Conservation (phyloP, 2,113 vertebrate species). For the Trogon melanurus region DNA sequence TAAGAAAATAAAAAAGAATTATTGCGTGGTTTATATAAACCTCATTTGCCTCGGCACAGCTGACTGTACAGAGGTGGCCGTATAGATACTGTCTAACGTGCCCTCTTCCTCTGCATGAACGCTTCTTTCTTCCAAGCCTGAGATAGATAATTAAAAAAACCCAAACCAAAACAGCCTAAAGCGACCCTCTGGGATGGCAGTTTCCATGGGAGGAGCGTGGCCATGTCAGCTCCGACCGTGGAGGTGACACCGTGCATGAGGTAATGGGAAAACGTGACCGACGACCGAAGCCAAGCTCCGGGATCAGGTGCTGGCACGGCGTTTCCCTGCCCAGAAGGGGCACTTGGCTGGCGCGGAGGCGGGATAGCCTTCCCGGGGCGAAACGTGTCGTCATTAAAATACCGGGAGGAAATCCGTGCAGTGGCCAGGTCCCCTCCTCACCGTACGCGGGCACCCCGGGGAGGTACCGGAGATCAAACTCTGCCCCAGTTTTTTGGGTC, state of each 20-base stretch:
- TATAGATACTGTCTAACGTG: accelerated
- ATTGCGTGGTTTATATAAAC: accelerated
- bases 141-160: neutral
- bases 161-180: accelerated
- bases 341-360: neutral
- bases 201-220: neutral
- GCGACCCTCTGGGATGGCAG: neutral
- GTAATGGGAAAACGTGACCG: conserved; percentile 31
- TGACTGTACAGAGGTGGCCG: neutral
- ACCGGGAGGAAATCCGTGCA: neutral
- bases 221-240: neutral
- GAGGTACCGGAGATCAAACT: neutral
- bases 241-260: neutral
- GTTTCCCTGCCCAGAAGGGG: neutral
- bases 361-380: conserved; percentile 33
- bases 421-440: neutral
- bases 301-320: neutral
- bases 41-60: neutral
- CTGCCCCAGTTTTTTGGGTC: accelerated
- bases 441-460: accelerated
- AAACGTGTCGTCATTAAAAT: neutral
- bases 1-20: neutral
- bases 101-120: neutral
- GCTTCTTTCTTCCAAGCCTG: neutral
- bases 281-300: neutral